A percentile compares a stretch with the other conserved stretches of the same genome.
These are phyloP conservation scores for Eupleurogrammus muticus DNA, from an alignment of 2,797 vertebrate species.

Conservation along the genomic window DNA sequence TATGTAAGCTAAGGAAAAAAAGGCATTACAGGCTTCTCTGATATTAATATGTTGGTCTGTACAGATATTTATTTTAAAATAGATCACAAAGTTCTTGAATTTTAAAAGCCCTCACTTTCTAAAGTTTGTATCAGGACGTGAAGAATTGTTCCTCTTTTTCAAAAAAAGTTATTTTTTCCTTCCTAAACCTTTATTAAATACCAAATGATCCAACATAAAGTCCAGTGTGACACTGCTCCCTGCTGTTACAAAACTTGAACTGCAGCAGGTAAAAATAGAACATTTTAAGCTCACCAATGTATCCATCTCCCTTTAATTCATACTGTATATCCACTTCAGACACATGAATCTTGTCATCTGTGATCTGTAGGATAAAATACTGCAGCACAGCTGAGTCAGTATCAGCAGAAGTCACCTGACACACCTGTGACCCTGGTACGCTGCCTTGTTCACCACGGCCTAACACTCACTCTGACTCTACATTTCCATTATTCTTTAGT, in stretches of 20 bases:
- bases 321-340: background rate
- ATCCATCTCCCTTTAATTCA: background rate
- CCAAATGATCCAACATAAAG: background rate
- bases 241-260: conserved; percentile 36
- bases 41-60: no score
- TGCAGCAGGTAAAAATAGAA: background rate
- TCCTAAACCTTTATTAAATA: background rate
- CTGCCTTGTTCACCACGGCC: no score
- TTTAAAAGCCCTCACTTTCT: background rate
- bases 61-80: background rate
- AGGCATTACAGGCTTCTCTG: no score
- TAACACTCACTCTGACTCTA: no score
- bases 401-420: no score
- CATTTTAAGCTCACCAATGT: background rate
- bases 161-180: background rate
- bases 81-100: background rate
- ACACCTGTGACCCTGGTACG: no score
- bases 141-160: background rate
- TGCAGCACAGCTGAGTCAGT: background rate
- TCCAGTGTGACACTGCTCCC: conserved; percentile 48
- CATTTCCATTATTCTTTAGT: no score
- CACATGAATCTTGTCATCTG: background rate
- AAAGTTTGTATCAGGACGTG: no score
- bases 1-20: background rate
- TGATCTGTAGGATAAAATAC: background rate